phyloP scores from a whole-genome alignment of 2,888 invertebrate species.

The Drosophila multiciliata region DNA sequence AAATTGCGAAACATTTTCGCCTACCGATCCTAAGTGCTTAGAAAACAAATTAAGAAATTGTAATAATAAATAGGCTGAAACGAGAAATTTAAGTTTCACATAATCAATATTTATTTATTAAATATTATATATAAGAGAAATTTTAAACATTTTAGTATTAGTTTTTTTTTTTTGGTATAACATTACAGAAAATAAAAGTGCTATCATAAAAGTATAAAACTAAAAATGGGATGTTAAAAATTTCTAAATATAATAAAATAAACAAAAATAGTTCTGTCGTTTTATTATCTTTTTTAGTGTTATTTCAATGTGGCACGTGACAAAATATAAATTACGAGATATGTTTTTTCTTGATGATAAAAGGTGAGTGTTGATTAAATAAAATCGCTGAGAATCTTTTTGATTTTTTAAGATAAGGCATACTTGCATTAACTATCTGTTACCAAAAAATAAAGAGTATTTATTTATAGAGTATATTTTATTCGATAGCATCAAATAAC shows the following conservation, averaged over 20 bases:
- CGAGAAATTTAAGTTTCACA: conserved; percentile 32
- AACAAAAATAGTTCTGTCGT: background rate
- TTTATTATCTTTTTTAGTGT: background rate
- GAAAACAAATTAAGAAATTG: conserved; percentile 6
- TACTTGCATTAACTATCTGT: background rate
- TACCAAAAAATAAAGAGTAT: background rate
- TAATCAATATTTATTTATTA: background rate
- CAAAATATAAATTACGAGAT: background rate
- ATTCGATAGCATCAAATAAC: background rate
- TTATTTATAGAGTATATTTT: background rate
- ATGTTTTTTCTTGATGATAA: background rate
- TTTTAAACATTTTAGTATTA: background rate
- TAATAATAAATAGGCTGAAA: conserved; percentile 27
- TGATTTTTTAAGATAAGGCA: background rate
- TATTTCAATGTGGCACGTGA: background rate
- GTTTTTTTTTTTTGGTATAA: background rate
- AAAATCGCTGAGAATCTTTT: background rate
- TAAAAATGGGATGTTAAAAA: background rate
- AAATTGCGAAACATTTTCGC: conserved; percentile 83
- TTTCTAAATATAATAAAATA: background rate
- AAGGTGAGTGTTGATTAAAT: background rate
- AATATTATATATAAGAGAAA: background rate
- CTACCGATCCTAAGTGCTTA: conserved; percentile 16
- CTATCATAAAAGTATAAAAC: background rate
- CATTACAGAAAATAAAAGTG: background rate